These are phyloP conservation scores for Octonoba sinensis DNA, from an alignment of 2,888 invertebrate genomes.

Conservation along the genomic window DNA sequence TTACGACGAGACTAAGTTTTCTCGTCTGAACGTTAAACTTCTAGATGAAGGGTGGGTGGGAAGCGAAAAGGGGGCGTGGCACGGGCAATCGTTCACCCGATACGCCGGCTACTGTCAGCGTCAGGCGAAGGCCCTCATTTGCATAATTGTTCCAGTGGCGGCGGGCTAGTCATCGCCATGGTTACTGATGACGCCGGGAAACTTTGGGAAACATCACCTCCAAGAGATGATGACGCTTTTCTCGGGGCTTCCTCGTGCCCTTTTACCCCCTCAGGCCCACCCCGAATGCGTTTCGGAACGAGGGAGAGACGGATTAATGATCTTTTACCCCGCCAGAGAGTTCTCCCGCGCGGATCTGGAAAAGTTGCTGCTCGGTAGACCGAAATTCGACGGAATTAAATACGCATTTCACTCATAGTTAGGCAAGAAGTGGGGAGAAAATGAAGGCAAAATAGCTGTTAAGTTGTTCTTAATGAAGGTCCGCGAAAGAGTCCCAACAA, in stretches of 20 bases:
- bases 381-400: too few relatives aligned
- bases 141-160: constrained; percentile 60
- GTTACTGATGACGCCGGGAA: constrained; percentile 62
- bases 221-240: constrained; percentile 37
- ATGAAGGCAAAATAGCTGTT: too few relatives aligned
- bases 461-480: too few relatives aligned
- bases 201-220: constrained; percentile 46
- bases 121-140: constrained; percentile 46
- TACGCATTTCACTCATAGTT: too few relatives aligned
- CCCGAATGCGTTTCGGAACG: constrained; percentile 33
- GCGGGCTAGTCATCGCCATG: constrained; percentile 54
- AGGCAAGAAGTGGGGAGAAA: too few relatives aligned
- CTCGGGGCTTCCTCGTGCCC: constrained; percentile 12
- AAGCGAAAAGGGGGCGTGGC: constrained; percentile 46
- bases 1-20: constrained; percentile 55
- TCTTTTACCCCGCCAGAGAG: constrained; percentile 4
- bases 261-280: constrained; percentile 38
- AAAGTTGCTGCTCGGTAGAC: too few relatives aligned
- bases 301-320: constrained; percentile 48
- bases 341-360: too few relatives aligned
- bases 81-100: constrained; percentile 60
- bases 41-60: constrained; percentile 10
- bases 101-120: constrained; percentile 58
- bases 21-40: constrained; percentile 49
- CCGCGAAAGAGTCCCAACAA: too few relatives aligned